Evolutionary conservation across 2,888 invertebrate species (phyloP).

Genomic region (Acrobeloides nanus): DNA sequence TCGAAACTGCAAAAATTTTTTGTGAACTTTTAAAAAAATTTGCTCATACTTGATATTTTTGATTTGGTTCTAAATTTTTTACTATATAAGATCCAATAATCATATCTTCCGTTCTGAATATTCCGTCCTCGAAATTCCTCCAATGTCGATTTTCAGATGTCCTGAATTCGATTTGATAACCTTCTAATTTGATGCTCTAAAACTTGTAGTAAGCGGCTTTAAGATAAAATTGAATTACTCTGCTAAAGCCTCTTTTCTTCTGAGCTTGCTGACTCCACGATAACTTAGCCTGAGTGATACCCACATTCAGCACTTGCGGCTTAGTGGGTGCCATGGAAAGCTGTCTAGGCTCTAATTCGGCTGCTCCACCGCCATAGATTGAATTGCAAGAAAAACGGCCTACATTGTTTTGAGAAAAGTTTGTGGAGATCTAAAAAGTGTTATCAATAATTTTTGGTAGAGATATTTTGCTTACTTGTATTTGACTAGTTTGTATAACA

Average conservation of each 20-base stretch:
- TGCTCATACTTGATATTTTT: slow-evolving; percentile 33
- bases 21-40: background rate
- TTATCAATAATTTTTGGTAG: too few relatives aligned
- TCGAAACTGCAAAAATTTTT: slow-evolving; percentile 36
- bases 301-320: slow-evolving; percentile 12
- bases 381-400: slow-evolving; percentile 43
- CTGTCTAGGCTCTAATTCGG: slow-evolving; percentile 17
- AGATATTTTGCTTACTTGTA: too few relatives aligned
- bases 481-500: too few relatives aligned
- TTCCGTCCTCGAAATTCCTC: slow-evolving; percentile 26
- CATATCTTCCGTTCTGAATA: slow-evolving; percentile 28
- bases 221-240: too few relatives aligned
- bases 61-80: slow-evolving; percentile 36
- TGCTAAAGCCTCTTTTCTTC: slow-evolving; percentile 8
- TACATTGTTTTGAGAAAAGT: slow-evolving; percentile 16
- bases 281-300: slow-evolving; percentile 15
- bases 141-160: slow-evolving; percentile 36
- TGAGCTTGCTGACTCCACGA: slow-evolving; percentile 17
- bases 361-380: slow-evolving; percentile 31
- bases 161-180: slow-evolving; percentile 37
- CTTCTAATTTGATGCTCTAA: slow-evolving; percentile 18
- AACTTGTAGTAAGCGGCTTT: slow-evolving; percentile 2
- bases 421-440: too few relatives aligned
- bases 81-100: slow-evolving; percentile 25
- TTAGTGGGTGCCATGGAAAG: slow-evolving; percentile 17